Evolutionary conservation across 2,888 invertebrate genomes (phyloP).

Genomic region (Dolichopus griseipennis): DNA sequence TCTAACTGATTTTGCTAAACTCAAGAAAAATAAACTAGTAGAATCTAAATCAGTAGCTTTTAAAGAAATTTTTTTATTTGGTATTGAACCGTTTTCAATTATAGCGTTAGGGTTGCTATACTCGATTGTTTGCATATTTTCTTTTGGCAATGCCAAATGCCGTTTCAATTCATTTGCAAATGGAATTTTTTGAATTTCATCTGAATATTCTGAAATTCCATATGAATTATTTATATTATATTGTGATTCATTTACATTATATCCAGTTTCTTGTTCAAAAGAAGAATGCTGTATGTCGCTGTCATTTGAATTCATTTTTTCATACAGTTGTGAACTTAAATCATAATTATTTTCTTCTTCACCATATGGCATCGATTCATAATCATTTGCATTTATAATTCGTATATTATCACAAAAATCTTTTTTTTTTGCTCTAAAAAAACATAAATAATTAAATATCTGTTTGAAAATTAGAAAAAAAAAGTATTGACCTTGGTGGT

Average conservation of each 20-base stretch:
- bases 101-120: not conserved
- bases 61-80: constrained; percentile 33
- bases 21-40: constrained; percentile 39
- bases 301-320: constrained; percentile 31
- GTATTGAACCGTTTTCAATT: constrained; percentile 17
- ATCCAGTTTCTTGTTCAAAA: not conserved
- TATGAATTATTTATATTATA: not conserved
- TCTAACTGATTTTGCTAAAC: constrained; percentile 38
- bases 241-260: not conserved
- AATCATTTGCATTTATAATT: constrained; percentile 22
- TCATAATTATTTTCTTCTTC: constrained; percentile 37
- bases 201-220: not conserved
- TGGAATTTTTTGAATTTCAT: not conserved
- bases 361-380: constrained; percentile 28
- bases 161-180: not conserved
- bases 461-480: not conserved
- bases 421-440: not conserved
- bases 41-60: constrained; percentile 35
- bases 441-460: not conserved
- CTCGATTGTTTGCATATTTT: not conserved
- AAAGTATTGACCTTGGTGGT: constrained; percentile 34
- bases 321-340: constrained; percentile 37
- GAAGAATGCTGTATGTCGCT: constrained; percentile 25
- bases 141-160: not conserved
- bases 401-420: not conserved